Conservation (phyloP, 2,797 vertebrate species). For the Schizopygopsis pylzovi region DNA sequence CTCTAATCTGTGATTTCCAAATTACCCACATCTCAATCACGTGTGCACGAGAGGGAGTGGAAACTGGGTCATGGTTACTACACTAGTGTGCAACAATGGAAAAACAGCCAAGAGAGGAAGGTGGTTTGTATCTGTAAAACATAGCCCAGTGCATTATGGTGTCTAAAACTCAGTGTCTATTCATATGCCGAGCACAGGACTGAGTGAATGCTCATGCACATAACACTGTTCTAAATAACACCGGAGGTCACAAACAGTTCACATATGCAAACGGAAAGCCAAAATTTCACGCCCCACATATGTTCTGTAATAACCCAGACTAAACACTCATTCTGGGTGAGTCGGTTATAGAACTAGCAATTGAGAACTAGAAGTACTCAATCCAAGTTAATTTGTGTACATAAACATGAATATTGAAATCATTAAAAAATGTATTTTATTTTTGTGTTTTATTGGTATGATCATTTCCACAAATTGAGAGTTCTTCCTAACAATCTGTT, state of each 20-base stretch:
- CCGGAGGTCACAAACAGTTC: constrained; percentile 30
- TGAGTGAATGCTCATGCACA: constrained; percentile 22
- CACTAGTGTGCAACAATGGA: constrained; percentile 65
- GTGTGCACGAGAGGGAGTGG: constrained; percentile 64
- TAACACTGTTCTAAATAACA: constrained; percentile 19
- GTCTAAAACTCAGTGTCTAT: neutral
- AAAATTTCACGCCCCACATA: constrained; percentile 9
- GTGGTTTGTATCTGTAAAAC: constrained; percentile 8
- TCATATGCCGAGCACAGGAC: neutral
- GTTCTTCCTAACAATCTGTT: neutral
- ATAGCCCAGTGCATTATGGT: neutral
- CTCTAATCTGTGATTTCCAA: constrained; percentile 76
- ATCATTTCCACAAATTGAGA: neutral
- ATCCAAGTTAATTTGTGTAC: neutral
- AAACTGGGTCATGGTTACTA: constrained; percentile 77
- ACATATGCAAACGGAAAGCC: constrained; percentile 18
- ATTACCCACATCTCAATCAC: constrained; percentile 72
- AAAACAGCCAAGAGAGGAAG: constrained; percentile 57
- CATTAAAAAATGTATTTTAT: neutral
- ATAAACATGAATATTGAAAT: neutral
- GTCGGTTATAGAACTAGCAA: neutral
- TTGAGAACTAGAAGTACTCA: too few relatives aligned
- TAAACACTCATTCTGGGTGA: neutral
- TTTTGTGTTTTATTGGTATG: neutral
- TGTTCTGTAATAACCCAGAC: neutral